These are phyloP conservation scores for Chondrosia reniformis DNA, from an alignment of 37 sponge, comb jelly and placozoan species.

Conservation along the genomic window DNA sequence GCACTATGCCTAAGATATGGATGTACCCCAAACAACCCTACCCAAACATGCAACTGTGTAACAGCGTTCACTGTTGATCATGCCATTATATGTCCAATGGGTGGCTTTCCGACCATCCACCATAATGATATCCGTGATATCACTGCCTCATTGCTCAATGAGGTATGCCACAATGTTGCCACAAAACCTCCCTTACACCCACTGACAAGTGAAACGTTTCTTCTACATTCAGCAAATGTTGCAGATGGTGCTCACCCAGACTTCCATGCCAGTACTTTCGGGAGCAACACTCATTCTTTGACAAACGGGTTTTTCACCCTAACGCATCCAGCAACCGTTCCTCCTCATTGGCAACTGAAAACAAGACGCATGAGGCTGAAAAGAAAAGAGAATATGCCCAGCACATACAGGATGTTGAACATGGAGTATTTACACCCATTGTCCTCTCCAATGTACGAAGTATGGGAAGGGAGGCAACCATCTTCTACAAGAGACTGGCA, in stretches of 20 bases:
- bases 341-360: neutral
- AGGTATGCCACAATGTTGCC: neutral
- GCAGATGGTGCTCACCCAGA: neutral
- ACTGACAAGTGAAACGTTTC: neutral
- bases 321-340: neutral
- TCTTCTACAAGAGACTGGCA: constrained; percentile 15
- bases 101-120: neutral
- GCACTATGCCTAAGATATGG: constrained; percentile 4
- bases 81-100: neutral
- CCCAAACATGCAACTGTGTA: neutral
- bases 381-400: constrained; percentile 10
- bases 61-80: neutral
- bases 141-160: neutral
- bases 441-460: neutral
- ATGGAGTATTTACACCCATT: neutral
- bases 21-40: neutral
- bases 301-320: constrained; percentile 36
- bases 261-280: constrained; percentile 19
- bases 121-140: neutral
- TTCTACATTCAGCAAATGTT: neutral
- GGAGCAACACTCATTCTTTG: constrained; percentile 35
- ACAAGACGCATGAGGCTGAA: neutral
- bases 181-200: neutral
- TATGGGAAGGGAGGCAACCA: constrained; percentile 17
- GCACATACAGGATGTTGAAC: neutral